phyloP scores from a whole-genome alignment of 1,140 invertebrate species.

The Muscidifurax raptorellus region DNA sequence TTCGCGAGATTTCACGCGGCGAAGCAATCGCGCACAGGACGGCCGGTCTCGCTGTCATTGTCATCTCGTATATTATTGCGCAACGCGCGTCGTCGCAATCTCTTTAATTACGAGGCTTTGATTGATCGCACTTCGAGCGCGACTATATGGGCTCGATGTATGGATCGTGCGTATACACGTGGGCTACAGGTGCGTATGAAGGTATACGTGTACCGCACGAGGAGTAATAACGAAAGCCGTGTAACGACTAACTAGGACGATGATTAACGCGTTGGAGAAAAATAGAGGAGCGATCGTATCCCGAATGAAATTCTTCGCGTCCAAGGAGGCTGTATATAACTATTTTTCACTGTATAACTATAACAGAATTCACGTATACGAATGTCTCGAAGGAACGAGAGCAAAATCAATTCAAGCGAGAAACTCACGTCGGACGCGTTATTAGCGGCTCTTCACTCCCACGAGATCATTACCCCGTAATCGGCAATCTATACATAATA shows the following conservation, averaged over 20 bases:
- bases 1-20: background rate
- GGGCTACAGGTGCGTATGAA: conserved; percentile 46
- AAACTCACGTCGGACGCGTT: conserved; percentile 49
- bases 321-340: no score
- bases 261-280: conserved; percentile 39
- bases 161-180: background rate
- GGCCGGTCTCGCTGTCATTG: conserved; percentile 24
- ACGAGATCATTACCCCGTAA: conserved; percentile 34
- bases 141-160: background rate
- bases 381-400: no score
- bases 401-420: no score
- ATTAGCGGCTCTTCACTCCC: conserved; percentile 26
- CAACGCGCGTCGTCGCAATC: conserved; percentile 19
- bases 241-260: conserved; percentile 56
- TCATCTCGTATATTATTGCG: conserved; percentile 40
- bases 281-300: background rate
- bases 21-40: background rate
- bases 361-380: no score
- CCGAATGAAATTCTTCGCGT: no score
- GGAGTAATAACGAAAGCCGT: conserved; percentile 37
- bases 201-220: conserved; percentile 49
- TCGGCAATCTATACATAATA: background rate
- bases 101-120: conserved; percentile 39
- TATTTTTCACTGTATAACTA: no score
- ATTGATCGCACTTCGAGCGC: conserved; percentile 37